A percentile compares a stretch with the other conserved stretches of the same genome.
These are phyloP conservation scores for Drosophila arawakana DNA, from an alignment of 1,140 invertebrate genomes.

Conservation along the genomic window DNA sequence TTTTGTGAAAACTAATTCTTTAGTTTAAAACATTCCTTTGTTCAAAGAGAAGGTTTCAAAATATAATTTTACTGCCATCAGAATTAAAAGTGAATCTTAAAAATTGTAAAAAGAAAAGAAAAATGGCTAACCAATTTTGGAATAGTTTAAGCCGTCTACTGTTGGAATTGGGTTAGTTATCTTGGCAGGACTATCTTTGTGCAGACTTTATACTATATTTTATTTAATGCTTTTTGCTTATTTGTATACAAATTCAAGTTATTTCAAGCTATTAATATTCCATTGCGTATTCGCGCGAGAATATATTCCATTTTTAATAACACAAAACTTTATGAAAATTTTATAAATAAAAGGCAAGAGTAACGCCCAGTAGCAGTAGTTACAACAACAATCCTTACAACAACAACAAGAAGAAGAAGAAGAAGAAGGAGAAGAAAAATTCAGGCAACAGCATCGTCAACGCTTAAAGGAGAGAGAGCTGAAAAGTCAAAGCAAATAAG, in stretches of 20 bases:
- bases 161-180: too few species aligned
- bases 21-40: too few species aligned
- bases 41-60: too few species aligned
- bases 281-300: constrained; percentile 70
- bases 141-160: too few species aligned
- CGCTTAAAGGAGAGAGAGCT: constrained; percentile 41
- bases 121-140: too few species aligned
- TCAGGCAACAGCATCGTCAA: constrained; percentile 10
- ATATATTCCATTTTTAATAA: constrained; percentile 81
- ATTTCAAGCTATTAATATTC: constrained; percentile 74
- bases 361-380: constrained; percentile 19
- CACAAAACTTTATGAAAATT: constrained; percentile 77
- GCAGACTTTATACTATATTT: not conserved
- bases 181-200: too few species aligned
- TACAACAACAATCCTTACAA: constrained; percentile 4
- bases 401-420: not conserved
- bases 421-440: constrained; percentile 4
- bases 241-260: constrained; percentile 64
- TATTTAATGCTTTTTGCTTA: constrained; percentile 8
- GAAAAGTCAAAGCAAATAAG: constrained; percentile 68
- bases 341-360: constrained; percentile 63
- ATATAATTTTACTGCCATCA: too few species aligned
- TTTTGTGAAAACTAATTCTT: too few species aligned
- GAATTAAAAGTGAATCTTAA: too few species aligned
- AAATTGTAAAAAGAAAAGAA: too few species aligned